These are phyloP conservation scores for Drosophila flavopinicola DNA, from an alignment of 2,888 invertebrate genomes.

Conservation along the genomic window DNA sequence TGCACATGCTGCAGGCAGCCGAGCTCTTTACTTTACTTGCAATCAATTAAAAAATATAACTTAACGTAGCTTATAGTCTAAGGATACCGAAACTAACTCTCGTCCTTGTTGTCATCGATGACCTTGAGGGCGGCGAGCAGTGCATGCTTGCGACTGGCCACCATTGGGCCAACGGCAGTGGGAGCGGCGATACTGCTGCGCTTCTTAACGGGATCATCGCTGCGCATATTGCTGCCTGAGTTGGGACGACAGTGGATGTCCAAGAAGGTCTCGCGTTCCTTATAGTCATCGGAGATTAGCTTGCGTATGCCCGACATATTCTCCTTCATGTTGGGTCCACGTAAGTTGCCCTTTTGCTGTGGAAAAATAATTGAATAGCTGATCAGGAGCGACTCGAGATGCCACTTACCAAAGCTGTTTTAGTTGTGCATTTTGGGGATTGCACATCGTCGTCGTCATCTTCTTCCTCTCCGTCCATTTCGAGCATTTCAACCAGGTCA, in stretches of 20 bases:
- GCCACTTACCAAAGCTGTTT: slow-evolving; percentile 22
- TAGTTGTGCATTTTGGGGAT: slow-evolving; percentile 25
- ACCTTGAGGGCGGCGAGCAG: slow-evolving; percentile 87
- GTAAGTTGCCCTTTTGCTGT: slow-evolving; percentile 42
- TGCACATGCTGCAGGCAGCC: slow-evolving; percentile 33
- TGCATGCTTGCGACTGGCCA: slow-evolving; percentile 85
- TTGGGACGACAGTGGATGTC: slow-evolving; percentile 82
- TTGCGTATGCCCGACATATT: slow-evolving; percentile 80
- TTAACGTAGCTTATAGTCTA: slow-evolving; percentile 61
- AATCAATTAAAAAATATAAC: slow-evolving; percentile 64
- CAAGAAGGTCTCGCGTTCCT: slow-evolving; percentile 82
- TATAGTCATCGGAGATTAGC: slow-evolving; percentile 82
- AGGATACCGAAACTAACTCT: slow-evolving; percentile 62
- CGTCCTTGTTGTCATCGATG: slow-evolving; percentile 85
- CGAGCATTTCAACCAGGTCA: slow-evolving; percentile 48
- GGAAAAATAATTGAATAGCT: background rate
- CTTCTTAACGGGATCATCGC: slow-evolving; percentile 59
- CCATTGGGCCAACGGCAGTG: slow-evolving; percentile 40
- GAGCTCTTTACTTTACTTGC: slow-evolving; percentile 40
- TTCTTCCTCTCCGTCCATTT: slow-evolving; percentile 45
- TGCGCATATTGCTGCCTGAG: slow-evolving; percentile 58
- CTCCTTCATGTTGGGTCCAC: slow-evolving; percentile 64
- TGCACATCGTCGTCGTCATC: slow-evolving; percentile 35
- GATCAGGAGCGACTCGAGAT: no score
- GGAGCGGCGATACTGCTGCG: slow-evolving; percentile 48